Evolutionary conservation across 2,888 invertebrate species (phyloP).

Genomic region (Metallyticus violacea): DNA sequence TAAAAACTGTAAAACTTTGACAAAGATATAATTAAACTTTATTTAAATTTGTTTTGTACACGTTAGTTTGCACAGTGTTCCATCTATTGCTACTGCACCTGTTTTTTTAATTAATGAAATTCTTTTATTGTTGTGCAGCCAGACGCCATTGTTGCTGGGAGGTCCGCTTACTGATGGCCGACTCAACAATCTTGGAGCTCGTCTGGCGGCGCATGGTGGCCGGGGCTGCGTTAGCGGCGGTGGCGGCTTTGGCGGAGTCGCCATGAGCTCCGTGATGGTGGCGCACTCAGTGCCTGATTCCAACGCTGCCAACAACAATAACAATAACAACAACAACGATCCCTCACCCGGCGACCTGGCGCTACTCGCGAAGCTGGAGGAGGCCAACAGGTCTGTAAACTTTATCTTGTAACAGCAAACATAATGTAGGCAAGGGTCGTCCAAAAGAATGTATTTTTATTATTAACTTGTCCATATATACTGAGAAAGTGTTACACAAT

Average conservation of each 20-base stretch:
- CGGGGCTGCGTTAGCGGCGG: not conserved
- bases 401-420: not conserved
- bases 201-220: slow-evolving; percentile 13
- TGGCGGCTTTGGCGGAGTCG: slow-evolving; percentile 12
- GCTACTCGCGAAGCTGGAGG: slow-evolving; percentile 92
- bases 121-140: not conserved
- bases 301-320: slow-evolving; percentile 13
- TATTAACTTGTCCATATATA: no score
- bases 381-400: slow-evolving; percentile 70
- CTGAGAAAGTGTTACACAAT: no score
- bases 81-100: no score
- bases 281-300: slow-evolving; percentile 11
- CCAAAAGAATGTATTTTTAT: no score
- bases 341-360: slow-evolving; percentile 70
- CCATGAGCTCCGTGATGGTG: slow-evolving; percentile 36
- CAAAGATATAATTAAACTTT: no score
- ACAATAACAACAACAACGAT: slow-evolving; percentile 33
- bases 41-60: no score
- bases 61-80: no score
- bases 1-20: no score
- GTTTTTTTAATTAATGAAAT: no score
- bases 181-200: not conserved
- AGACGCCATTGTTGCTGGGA: not conserved
- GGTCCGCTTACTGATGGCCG: slow-evolving; percentile 1
- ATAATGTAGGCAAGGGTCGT: no score